Conservation (phyloP, 2,113 vertebrate species). For the Nesospiza acunhae region DNA sequence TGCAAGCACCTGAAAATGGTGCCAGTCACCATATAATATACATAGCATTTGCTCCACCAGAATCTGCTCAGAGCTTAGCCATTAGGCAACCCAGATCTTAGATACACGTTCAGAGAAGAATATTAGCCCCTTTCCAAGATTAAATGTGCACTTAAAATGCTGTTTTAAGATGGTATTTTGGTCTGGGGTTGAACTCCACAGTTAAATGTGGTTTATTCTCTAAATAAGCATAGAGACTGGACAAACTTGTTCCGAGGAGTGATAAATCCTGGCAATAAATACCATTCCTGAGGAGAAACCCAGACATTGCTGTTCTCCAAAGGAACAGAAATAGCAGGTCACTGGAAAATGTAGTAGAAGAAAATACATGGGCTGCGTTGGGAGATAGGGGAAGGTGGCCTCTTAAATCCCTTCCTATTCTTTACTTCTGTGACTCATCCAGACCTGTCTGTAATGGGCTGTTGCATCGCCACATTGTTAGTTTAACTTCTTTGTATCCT, state of each 20-base stretch:
- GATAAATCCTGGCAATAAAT: neutral
- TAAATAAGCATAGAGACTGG: neutral
- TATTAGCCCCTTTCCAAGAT: neutral
- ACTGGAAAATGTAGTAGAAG: neutral
- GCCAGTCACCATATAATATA: neutral
- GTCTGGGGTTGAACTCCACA: neutral
- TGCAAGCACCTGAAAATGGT: neutral
- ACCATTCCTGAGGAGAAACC: neutral
- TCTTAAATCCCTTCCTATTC: slow-evolving; percentile 38
- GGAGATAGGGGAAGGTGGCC: slow-evolving; percentile 17
- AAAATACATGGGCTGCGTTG: slow-evolving; percentile 24
- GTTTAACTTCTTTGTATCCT: slow-evolving; percentile 60
- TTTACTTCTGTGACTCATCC: slow-evolving; percentile 45
- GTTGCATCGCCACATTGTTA: slow-evolving; percentile 13
- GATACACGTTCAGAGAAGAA: neutral
- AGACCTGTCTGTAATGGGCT: slow-evolving; percentile 27
- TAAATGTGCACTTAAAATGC: neutral
- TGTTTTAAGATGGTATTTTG: neutral
- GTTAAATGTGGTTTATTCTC: neutral
- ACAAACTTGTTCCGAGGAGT: neutral
- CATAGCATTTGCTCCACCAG: rapidly evolving
- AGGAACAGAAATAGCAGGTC: neutral
- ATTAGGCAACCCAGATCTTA: neutral
- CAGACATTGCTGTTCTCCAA: neutral
- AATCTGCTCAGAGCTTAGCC: neutral